These are phyloP conservation scores for Clarias macrocephalus DNA, from an alignment of 2,113 vertebrate species.

Conservation along the genomic window DNA sequence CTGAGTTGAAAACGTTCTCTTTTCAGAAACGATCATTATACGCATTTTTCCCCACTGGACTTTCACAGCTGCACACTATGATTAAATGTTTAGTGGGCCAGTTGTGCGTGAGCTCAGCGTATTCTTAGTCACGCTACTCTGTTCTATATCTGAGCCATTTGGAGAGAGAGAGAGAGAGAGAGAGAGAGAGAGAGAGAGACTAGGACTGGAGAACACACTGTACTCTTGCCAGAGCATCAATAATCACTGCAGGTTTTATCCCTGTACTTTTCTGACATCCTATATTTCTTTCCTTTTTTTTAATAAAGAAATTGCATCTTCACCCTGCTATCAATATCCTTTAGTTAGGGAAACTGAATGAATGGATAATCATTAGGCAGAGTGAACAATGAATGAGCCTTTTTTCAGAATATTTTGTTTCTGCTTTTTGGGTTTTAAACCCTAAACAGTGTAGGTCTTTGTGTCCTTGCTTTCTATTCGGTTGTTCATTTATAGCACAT, in stretches of 20 bases:
- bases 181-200: background rate
- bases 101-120: constrained; percentile 8
- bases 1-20: background rate
- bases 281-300: constrained; percentile 26
- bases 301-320: constrained; percentile 2
- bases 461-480: background rate
- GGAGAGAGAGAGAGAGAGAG: constrained; percentile 4
- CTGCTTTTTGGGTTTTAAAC: background rate
- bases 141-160: constrained; percentile 29
- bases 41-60: background rate
- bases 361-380: background rate
- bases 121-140: constrained; percentile 47
- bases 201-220: constrained; percentile 32
- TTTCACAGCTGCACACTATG: constrained; percentile 17
- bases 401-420: background rate
- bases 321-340: background rate
- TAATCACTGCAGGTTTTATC: constrained; percentile 37
- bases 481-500: background rate
- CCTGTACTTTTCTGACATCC: constrained; percentile 5
- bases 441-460: background rate
- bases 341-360: background rate
- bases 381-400: no score
- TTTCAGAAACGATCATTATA: background rate
- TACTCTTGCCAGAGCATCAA: constrained; percentile 44
- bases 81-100: constrained; percentile 18